Conservation (phyloP, 1,140 invertebrate genomes). For the Heliothis virescens region DNA sequence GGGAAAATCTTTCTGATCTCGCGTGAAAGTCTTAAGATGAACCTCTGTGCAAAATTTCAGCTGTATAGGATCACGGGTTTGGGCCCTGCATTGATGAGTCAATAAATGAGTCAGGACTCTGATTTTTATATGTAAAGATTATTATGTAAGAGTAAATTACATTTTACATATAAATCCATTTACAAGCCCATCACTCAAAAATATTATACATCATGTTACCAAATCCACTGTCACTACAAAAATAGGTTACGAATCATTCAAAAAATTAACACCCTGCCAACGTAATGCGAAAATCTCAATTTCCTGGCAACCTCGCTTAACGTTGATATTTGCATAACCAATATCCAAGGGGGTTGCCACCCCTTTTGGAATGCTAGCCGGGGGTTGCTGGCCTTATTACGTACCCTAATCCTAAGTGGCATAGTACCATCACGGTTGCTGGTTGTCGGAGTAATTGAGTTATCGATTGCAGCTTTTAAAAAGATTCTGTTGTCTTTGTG, state of each 20-base stretch:
- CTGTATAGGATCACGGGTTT: too few species aligned
- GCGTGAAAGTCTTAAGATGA: too few species aligned
- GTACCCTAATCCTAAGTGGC: conserved; percentile 33
- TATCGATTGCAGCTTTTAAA: background rate
- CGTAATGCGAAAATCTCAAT: conserved; percentile 30
- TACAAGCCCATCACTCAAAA: background rate
- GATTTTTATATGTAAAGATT: too few species aligned
- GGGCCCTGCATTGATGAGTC: too few species aligned
- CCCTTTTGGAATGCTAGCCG: background rate
- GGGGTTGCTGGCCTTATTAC: conserved; percentile 3
- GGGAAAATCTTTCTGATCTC: too few species aligned
- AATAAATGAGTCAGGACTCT: too few species aligned
- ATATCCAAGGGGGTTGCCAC: conserved; percentile 38
- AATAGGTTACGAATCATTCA: conserved; percentile 30
- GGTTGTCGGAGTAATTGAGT: background rate
- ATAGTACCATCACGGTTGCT: conserved; percentile 18
- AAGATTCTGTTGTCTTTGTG: background rate
- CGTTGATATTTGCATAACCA: conserved; percentile 46
- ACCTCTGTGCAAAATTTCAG: too few species aligned
- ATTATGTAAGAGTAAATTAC: too few species aligned
- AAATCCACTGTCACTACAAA: background rate
- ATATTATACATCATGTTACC: too few species aligned
- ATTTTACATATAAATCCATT: background rate
- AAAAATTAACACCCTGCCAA: conserved; percentile 29
- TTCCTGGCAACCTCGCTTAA: conserved; percentile 34